These are phyloP conservation scores for Anaspis maculata DNA, from an alignment of 2,888 invertebrate genomes.

Conservation along the genomic window DNA sequence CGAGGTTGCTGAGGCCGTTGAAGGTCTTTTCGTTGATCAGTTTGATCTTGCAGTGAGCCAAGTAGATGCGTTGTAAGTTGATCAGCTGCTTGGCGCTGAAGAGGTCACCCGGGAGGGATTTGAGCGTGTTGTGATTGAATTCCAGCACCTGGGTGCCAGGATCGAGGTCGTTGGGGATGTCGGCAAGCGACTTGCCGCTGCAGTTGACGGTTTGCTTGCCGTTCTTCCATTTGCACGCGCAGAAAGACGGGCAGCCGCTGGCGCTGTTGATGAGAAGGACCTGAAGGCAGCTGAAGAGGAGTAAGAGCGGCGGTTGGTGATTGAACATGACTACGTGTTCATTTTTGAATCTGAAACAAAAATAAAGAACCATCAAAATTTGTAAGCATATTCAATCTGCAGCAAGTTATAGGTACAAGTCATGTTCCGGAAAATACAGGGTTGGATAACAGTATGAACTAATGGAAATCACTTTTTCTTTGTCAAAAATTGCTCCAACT, in stretches of 20 bases:
- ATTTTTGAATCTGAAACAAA: constrained; percentile 8
- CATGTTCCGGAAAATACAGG: too few relatives aligned
- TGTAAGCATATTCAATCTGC: too few relatives aligned
- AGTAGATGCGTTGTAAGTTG: constrained; percentile 79
- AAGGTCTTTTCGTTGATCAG: constrained; percentile 74
- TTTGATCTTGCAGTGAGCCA: constrained; percentile 69
- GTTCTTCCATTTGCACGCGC: constrained; percentile 86
- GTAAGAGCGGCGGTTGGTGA: too few relatives aligned
- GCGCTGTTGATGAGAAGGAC: too few relatives aligned
- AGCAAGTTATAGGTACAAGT: too few relatives aligned
- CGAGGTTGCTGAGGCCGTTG: constrained; percentile 74
- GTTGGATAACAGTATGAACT: too few relatives aligned
- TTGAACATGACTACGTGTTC: too few relatives aligned
- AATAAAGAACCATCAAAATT: constrained; percentile 3
- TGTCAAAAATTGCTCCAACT: too few relatives aligned
- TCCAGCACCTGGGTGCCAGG: constrained; percentile 82
- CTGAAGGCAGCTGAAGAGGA: too few relatives aligned
- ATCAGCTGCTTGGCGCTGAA: constrained; percentile 72
- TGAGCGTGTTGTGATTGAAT: constrained; percentile 73
- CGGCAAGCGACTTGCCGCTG: constrained; percentile 63
- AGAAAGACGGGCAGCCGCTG: constrained; percentile 63
- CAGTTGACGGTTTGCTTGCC: constrained; percentile 89
- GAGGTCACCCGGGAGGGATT: constrained; percentile 66
- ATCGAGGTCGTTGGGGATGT: constrained; percentile 72
- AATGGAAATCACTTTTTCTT: too few relatives aligned